Conservation (phyloP, 2,888 invertebrate species). For the Drosophila greeni region DNA sequence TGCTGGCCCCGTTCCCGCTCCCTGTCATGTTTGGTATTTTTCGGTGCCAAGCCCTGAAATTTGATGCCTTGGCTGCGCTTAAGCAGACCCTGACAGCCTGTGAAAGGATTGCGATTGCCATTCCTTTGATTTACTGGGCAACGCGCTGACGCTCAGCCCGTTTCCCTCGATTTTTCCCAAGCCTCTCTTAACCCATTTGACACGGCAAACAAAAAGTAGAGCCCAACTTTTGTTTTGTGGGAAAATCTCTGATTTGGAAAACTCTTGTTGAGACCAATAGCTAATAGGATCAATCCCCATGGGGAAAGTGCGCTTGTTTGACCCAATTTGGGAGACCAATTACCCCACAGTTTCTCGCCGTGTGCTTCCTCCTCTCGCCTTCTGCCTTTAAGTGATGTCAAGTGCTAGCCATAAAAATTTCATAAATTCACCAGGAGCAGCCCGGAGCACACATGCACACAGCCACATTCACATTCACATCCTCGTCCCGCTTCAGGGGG, state of each 20-base stretch:
- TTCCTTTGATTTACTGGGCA: constrained; percentile 32
- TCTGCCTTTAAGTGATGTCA: constrained; percentile 25
- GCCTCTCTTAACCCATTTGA: constrained; percentile 1
- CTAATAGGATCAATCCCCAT: too few species aligned
- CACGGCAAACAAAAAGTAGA: background rate
- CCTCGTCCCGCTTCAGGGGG: constrained; percentile 4
- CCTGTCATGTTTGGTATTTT: constrained; percentile 28
- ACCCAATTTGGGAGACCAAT: background rate
- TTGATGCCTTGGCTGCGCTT: constrained; percentile 37
- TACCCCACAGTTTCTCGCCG: background rate
- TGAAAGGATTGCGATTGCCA: constrained; percentile 45
- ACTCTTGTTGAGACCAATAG: background rate
- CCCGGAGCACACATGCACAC: constrained; percentile 7
- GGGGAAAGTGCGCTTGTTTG: background rate
- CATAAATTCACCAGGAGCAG: constrained; percentile 30
- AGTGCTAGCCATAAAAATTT: constrained; percentile 44
- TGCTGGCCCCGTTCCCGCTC: background rate
- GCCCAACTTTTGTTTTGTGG: background rate
- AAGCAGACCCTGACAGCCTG: constrained; percentile 49
- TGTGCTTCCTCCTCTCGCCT: background rate
- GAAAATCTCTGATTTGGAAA: background rate
- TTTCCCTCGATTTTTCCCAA: background rate
- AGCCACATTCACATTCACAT: constrained; percentile 6
- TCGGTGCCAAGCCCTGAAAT: constrained; percentile 24
- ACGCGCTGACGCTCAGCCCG: constrained; percentile 15